Conservation (phyloP, 2,888 invertebrate genomes). For the Morpho helenor region DNA sequence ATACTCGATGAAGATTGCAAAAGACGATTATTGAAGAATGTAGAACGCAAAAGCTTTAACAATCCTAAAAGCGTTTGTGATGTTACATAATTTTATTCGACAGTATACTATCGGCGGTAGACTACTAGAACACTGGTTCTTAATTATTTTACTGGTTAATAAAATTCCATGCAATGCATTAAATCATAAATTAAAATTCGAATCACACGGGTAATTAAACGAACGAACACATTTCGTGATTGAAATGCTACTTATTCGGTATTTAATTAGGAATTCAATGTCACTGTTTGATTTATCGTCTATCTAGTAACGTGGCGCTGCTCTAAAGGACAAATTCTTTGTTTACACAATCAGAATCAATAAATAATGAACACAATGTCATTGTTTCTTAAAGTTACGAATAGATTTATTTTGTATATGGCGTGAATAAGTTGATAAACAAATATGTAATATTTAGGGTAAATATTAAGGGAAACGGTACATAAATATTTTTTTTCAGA, state of each 20-base stretch:
- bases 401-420: constrained; percentile 27
- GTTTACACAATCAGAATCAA: constrained; percentile 46
- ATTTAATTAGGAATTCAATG: constrained; percentile 14
- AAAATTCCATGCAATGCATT: background rate
- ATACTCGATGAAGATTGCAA: too few species aligned
- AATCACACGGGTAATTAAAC: constrained; percentile 9
- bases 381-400: constrained; percentile 43
- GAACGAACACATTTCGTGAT: constrained; percentile 5
- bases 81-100: too few species aligned
- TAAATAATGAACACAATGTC: constrained; percentile 59
- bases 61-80: too few species aligned
- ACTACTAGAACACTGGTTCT: too few species aligned
- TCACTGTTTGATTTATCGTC: constrained; percentile 12
- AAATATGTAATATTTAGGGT: too few species aligned
- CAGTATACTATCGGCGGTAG: too few species aligned
- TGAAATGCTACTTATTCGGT: constrained; percentile 6
- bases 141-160: too few species aligned
- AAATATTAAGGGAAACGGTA: too few species aligned
- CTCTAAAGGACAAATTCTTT: constrained; percentile 37
- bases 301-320: constrained; percentile 32
- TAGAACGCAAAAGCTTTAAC: too few species aligned
- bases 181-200: constrained; percentile 6
- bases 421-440: too few species aligned
- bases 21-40: too few species aligned
- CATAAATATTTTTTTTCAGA: too few species aligned